A percentile compares a stretch with the other conserved stretches of the same genome.
Conservation (phyloP, 2,888 invertebrate genomes). For the Caenorhabditis sp. region DNA sequence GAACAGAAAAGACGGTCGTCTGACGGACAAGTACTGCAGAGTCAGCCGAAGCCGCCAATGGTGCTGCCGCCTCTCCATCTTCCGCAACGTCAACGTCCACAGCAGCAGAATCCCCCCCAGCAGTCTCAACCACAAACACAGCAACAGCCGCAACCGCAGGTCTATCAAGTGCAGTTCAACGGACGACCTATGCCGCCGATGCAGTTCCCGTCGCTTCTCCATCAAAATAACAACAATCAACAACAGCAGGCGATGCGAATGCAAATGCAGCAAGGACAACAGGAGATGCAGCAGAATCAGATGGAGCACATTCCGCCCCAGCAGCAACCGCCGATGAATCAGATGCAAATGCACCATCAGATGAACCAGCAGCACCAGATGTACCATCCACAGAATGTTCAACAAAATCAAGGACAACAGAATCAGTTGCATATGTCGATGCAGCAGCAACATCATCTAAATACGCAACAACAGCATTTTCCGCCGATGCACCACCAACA, state of each 20-base stretch:
- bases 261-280: not conserved
- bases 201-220: constrained; percentile 10
- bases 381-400: not conserved
- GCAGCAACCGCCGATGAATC: too few relatives aligned
- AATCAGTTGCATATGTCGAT: not conserved
- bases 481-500: too few relatives aligned
- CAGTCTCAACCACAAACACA: not conserved
- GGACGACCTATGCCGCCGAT: constrained; percentile 24
- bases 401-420: too few relatives aligned
- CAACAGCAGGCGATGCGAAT: not conserved
- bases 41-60: not conserved
- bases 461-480: not conserved
- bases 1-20: constrained; percentile 20
- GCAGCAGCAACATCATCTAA: not conserved
- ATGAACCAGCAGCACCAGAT: not conserved
- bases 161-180: constrained; percentile 32
- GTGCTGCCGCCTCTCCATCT: constrained; percentile 14
- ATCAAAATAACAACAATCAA: not conserved
- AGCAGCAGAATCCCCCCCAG: not conserved
- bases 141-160: not conserved
- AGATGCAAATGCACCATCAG: too few relatives aligned
- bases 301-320: too few relatives aligned
- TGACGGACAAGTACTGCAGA: constrained; percentile 9
- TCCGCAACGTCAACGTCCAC: not conserved
- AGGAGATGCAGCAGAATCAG: not conserved